Evolutionary conservation across 2,113 vertebrate species (phyloP).

Genomic region (Ellobius talpinus): DNA sequence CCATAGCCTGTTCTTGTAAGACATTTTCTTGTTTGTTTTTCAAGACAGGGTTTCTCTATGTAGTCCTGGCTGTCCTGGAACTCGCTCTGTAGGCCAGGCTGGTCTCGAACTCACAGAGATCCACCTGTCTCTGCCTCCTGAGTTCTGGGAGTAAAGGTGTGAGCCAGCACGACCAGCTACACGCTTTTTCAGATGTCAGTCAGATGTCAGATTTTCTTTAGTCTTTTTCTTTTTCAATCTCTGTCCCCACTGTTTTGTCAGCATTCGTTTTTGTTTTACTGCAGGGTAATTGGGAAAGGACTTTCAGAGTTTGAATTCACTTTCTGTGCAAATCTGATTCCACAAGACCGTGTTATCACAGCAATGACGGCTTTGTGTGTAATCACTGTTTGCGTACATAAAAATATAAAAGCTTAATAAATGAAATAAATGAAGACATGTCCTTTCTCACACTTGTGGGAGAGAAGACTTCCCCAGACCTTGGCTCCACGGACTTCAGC

Average conservation of each 20-base stretch:
- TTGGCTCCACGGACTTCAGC: neutral
- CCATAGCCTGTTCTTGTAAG: neutral
- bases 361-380: neutral
- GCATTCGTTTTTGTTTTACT: neutral
- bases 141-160: neutral
- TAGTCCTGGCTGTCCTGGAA: neutral
- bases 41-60: neutral
- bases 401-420: neutral
- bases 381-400: neutral
- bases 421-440: neutral
- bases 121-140: neutral
- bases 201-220: neutral
- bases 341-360: neutral
- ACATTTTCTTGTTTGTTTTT: neutral
- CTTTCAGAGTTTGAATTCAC: conserved; percentile 21
- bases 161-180: neutral
- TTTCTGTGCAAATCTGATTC: neutral
- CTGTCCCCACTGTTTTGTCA: neutral
- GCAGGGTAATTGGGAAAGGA: neutral
- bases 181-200: neutral
- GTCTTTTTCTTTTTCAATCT: neutral
- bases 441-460: neutral
- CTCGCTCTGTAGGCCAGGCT: neutral
- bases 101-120: neutral
- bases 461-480: neutral